Evolutionary conservation across 2,888 invertebrate genomes (phyloP).

Genomic region (Enchytraeus crypticus): DNA sequence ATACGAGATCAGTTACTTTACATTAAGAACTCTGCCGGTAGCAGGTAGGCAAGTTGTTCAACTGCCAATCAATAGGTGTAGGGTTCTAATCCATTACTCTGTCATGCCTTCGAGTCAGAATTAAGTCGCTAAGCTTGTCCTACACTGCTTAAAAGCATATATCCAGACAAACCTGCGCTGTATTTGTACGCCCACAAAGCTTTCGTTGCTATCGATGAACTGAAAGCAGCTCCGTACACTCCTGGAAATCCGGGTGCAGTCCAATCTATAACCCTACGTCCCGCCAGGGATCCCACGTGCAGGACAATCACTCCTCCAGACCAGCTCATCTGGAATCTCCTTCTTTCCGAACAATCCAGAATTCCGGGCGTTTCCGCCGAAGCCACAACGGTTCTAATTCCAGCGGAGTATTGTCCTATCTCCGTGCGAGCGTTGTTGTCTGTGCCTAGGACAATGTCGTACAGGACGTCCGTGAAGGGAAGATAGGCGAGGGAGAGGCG

Average conservation of each 20-base stretch:
- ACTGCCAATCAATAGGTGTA: no score
- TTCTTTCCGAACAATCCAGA: conserved; percentile 1
- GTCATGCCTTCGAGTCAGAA: no score
- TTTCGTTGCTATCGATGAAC: neutral
- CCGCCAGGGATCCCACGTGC: neutral
- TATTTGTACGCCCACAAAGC: neutral
- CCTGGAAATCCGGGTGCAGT: neutral
- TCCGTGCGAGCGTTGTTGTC: neutral
- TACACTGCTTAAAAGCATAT: no score
- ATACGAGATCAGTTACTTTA: no score
- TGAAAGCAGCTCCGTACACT: neutral
- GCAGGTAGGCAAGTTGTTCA: no score
- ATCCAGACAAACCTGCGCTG: neutral
- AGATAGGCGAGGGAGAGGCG: neutral
- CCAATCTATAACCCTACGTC: neutral
- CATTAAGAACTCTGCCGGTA: no score
- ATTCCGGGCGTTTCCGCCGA: conserved; percentile 10
- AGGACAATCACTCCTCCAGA: conserved; percentile 6
- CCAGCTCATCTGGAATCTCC: conserved; percentile 14
- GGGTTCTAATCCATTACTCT: no score
- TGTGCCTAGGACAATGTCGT: neutral
- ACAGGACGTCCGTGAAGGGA: neutral
- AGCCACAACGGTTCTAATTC: conserved; percentile 6
- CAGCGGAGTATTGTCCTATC: neutral
- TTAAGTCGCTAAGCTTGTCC: no score